These are phyloP conservation scores for Neomicropteryx cornuta DNA, from an alignment of 1,140 invertebrate species.

Conservation along the genomic window DNA sequence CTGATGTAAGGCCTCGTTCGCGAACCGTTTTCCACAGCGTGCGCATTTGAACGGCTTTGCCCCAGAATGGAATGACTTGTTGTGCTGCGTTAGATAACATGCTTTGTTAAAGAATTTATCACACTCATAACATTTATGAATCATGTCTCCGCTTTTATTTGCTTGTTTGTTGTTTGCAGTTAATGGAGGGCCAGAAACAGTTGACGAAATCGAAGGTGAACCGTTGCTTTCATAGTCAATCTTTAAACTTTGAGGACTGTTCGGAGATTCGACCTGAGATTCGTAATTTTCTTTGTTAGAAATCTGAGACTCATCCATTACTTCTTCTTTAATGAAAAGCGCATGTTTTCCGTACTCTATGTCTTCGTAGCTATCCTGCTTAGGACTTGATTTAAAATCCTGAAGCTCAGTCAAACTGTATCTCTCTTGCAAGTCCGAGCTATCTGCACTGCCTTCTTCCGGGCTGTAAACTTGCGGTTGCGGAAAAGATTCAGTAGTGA, in stretches of 20 bases:
- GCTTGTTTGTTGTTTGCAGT: constrained; percentile 32
- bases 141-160: constrained; percentile 24
- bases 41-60: constrained; percentile 77
- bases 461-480: too few species aligned
- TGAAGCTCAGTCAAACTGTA: too few species aligned
- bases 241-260: constrained; percentile 33
- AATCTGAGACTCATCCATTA: constrained; percentile 27
- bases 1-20: constrained; percentile 48
- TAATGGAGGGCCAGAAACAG: constrained; percentile 28
- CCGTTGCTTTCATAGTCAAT: constrained; percentile 28
- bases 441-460: too few species aligned
- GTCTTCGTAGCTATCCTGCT: too few species aligned
- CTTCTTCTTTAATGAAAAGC: too few species aligned
- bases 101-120: constrained; percentile 76
- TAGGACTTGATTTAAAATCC: too few species aligned
- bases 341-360: too few species aligned
- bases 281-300: constrained; percentile 41
- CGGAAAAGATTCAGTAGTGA: too few species aligned
- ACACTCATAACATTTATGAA: constrained; percentile 70
- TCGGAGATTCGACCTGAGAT: constrained; percentile 33
- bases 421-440: too few species aligned
- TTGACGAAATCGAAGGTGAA: constrained; percentile 31
- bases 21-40: constrained; percentile 75
- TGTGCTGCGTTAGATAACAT: constrained; percentile 82
- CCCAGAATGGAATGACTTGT: constrained; percentile 78